Conservation (phyloP, 2,797 vertebrate genomes). For the Poeciliopsis gracilis region DNA sequence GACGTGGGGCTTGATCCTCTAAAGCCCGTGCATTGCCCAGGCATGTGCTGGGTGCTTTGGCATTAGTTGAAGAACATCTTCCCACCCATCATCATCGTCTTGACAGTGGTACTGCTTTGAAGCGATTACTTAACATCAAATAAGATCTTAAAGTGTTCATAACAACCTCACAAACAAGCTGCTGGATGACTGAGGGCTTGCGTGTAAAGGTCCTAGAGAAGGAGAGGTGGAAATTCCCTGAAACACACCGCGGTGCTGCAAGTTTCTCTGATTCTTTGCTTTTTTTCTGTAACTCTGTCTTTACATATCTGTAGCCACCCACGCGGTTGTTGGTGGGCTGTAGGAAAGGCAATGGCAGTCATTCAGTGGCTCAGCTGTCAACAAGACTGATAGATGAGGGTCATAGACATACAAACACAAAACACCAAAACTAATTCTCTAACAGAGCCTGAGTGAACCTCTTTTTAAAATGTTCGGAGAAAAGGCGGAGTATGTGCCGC, state of each 20-base stretch:
- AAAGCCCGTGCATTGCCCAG: conserved; percentile 27
- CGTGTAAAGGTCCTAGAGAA: conserved; percentile 15
- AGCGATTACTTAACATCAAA: conserved; percentile 44
- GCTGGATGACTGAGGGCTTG: conserved; percentile 10
- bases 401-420: conserved; percentile 45
- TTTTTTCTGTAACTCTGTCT: conserved; percentile 35
- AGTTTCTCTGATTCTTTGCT: conserved; percentile 6
- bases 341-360: conserved; percentile 51
- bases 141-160: conserved; percentile 42
- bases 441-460: conserved; percentile 41
- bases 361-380: conserved; percentile 62
- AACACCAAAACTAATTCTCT: conserved; percentile 67
- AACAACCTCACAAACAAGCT: conserved; percentile 42
- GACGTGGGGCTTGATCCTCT: conserved; percentile 25
- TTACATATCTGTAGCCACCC: conserved; percentile 48
- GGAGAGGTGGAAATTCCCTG: conserved; percentile 53
- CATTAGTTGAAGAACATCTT: conserved; percentile 48
- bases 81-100: conserved; percentile 43
- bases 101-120: conserved; percentile 43
- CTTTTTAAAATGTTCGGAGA: conserved; percentile 43
- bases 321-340: conserved; percentile 40
- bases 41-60: conserved; percentile 31
- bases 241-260: not conserved
- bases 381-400: conserved; percentile 66
- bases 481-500: conserved; percentile 28